Conservation (phyloP, 2,888 invertebrate genomes). For the Catocala fraxini region DNA sequence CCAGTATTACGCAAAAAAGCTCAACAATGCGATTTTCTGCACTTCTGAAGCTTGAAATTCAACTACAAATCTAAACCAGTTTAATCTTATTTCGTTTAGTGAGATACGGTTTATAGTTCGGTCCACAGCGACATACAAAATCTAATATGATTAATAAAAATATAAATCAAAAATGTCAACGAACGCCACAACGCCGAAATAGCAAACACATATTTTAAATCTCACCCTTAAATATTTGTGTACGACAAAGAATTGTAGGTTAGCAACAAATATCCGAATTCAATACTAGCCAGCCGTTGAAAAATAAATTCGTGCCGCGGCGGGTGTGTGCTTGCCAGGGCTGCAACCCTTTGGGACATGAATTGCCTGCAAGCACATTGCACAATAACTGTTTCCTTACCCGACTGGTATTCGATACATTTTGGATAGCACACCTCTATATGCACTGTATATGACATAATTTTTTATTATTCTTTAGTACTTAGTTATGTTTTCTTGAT, state of each 20-base stretch:
- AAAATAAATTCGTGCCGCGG: constrained; percentile 49
- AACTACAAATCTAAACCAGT: no score
- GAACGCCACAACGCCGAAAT: constrained; percentile 4
- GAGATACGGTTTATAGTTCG: no score
- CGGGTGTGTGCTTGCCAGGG: constrained; percentile 48
- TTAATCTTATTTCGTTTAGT: no score
- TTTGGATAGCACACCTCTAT: constrained; percentile 26
- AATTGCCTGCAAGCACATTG: constrained; percentile 50
- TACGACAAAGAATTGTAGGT: constrained; percentile 45
- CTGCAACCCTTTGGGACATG: constrained; percentile 50
- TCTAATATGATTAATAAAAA: no score
- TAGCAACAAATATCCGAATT: constrained; percentile 52
- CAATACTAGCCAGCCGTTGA: constrained; percentile 50
- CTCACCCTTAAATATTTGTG: constrained; percentile 36
- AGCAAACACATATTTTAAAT: constrained; percentile 35
- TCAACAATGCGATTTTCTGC: no score
- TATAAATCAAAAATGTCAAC: neutral
- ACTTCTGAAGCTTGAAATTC: no score
- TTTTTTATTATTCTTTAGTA: constrained; percentile 7
- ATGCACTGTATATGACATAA: neutral
- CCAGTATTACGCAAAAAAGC: no score
- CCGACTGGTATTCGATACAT: constrained; percentile 40
- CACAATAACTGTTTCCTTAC: constrained; percentile 52
- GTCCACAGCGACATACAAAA: no score
- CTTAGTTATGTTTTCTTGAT: neutral